These are phyloP conservation scores for Drosophila rhopaloa DNA, from an alignment of 1,140 invertebrate species.

Conservation along the genomic window DNA sequence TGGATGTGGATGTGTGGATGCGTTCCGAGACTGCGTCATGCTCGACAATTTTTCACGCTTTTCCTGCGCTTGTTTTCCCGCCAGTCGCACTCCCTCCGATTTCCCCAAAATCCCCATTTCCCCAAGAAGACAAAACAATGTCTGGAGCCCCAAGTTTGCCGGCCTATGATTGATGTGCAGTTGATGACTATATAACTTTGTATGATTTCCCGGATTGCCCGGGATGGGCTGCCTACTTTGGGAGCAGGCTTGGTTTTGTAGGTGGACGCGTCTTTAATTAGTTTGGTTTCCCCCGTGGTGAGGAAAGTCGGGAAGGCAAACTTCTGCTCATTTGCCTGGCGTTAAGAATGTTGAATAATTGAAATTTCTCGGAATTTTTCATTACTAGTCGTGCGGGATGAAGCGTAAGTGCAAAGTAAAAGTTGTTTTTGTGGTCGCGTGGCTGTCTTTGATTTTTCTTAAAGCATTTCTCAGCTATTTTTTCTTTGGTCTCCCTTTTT, in stretches of 20 bases:
- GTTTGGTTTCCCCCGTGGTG: constrained; percentile 44
- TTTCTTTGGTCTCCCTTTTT: constrained; percentile 2
- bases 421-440: constrained; percentile 69
- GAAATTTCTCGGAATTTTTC: constrained; percentile 78
- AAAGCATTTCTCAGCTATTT: not conserved
- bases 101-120: constrained; percentile 1
- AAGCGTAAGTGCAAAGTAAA: constrained; percentile 35
- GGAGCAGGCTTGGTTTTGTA: constrained; percentile 57
- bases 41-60: constrained; percentile 82
- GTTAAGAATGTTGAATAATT: constrained; percentile 83
- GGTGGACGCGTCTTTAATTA: constrained; percentile 81
- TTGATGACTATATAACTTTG: constrained; percentile 83
- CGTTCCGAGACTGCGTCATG: constrained; percentile 68
- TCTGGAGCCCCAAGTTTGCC: constrained; percentile 55
- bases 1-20: constrained; percentile 50
- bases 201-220: constrained; percentile 68
- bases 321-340: constrained; percentile 68
- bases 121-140: constrained; percentile 40
- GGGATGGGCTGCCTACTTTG: constrained; percentile 4
- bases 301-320: constrained; percentile 15
- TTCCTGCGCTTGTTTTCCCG: constrained; percentile 52
- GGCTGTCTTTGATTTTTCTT: constrained; percentile 60
- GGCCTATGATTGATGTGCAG: constrained; percentile 80
- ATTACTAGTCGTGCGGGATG: constrained; percentile 51
- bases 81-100: constrained; percentile 10